Evolutionary conservation across 2,113 vertebrate genomes (phyloP).

Genomic region (Lamprotornis superbus): DNA sequence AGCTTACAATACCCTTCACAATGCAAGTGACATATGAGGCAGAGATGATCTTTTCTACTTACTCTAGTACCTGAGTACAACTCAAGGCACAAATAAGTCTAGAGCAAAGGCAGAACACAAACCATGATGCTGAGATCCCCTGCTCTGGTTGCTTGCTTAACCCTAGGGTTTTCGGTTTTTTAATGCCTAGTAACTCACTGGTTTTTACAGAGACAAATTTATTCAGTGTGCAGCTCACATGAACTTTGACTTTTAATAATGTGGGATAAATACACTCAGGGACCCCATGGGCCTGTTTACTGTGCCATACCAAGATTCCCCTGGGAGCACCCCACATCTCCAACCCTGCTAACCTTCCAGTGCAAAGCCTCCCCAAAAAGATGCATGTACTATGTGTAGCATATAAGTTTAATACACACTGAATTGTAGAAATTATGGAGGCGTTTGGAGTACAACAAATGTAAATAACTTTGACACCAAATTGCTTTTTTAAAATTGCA

Average conservation of each 20-base stretch:
- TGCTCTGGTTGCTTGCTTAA: not conserved
- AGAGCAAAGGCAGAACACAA: not conserved
- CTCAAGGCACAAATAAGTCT: not conserved
- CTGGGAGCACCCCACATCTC: not conserved
- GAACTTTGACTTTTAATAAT: not conserved
- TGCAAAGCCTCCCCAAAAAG: not conserved
- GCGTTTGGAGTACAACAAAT: not conserved
- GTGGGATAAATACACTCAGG: not conserved
- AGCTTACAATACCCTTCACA: not conserved
- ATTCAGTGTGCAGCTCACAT: not conserved
- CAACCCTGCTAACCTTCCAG: not conserved
- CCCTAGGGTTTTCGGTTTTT: not conserved
- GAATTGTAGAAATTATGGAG: not conserved
- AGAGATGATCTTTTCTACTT: not conserved
- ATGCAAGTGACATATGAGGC: not conserved
- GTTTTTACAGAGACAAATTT: not conserved
- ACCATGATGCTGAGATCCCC: not conserved
- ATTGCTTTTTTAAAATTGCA: not conserved
- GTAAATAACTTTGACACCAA: not conserved
- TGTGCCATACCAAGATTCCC: not conserved
- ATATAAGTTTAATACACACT: not conserved
- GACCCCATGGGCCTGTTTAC: rapidly evolving
- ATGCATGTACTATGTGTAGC: rapidly evolving
- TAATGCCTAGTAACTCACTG: not conserved
- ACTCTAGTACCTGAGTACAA: not conserved